Base-by-base conservation (phyloP, 64 coral and sea anemone species). In the Porites australiensis region DNA sequence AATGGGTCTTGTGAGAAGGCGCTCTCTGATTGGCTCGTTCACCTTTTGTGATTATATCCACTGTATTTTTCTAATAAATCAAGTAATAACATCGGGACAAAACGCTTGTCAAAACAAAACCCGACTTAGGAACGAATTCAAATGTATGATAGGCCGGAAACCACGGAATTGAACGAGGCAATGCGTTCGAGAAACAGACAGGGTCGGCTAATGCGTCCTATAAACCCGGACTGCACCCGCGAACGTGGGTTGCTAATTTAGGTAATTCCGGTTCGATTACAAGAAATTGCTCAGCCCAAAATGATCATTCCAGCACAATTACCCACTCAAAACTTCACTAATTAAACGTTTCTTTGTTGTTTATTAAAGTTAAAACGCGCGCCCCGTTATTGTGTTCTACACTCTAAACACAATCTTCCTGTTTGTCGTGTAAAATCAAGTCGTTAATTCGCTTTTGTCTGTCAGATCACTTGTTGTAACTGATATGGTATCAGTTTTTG, bases 301-400 rank as follows among this genome's bases (percentile, higher is more conserved):
- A 51, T 37, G 27, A 37, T 59, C 68, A 64, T 27, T 73, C 67
- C 55, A 88, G 90, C 90, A 79, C 82, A 98, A 98, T 94, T 94
- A 93, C 67, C 58, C 70, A 60, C 50, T 16, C 21, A 71, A 83
- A 65, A 55, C 46, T 73, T 77, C 6, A 45, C 82, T 94, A 98
- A 98, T 98, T 98, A 98, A 94, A 58, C 86, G 95, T 90, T 98
- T 77, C 89, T 91, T 98, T 94, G 92, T 98, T 94, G 70, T 91
- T 94, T 94, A 94, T 98, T 98, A 98, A 94, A 83, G 83, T 71
- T 79, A 79, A 88, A 91, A 89, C 74, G 89, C 84, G 88, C 82
- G 87, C 64, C 81, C 80, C 62, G 45, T 65, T 63, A 84, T 84
- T 68, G 64, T 20, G 18, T 2, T 10, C 45, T 10, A 37, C 27